Evolutionary conservation across 2,888 invertebrate species (phyloP).

Genomic region (Eristalinus sepulchralis): DNA sequence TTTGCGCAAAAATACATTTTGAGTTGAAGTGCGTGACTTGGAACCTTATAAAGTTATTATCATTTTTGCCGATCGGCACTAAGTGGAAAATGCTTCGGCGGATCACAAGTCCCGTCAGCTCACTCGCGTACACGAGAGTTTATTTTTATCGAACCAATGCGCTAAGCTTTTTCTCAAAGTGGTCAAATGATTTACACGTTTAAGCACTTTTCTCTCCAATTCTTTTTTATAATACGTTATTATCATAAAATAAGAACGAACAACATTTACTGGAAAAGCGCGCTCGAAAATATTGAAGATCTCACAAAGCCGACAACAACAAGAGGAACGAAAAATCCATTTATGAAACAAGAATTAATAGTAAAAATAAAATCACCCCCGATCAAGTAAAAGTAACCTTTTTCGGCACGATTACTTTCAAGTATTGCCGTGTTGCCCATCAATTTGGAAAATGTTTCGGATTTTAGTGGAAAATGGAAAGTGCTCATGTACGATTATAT

Average conservation of each 20-base stretch:
- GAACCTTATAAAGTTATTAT: conserved; percentile 22
- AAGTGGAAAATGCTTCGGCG: conserved; percentile 38
- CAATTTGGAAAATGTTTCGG: conserved; percentile 41
- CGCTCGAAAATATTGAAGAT: background rate
- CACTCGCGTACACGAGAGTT: conserved; percentile 39
- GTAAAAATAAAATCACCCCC: conserved; percentile 1
- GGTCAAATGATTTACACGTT: conserved; percentile 66
- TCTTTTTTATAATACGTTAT: background rate
- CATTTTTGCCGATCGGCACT: conserved; percentile 42
- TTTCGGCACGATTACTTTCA: background rate
- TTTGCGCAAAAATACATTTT: background rate
- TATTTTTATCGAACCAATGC: conserved; percentile 67
- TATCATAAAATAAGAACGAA: conserved; percentile 6
- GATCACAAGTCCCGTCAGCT: conserved; percentile 32
- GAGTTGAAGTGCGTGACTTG: background rate
- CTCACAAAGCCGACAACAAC: background rate
- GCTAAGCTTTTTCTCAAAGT: conserved; percentile 68
- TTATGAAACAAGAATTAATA: background rate
- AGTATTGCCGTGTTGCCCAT: conserved; percentile 13
- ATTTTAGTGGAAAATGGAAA: conserved; percentile 62
- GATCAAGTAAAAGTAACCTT: background rate
- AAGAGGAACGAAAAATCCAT: background rate
- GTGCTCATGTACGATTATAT: conserved; percentile 67
- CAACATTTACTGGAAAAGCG: background rate
- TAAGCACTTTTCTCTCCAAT: conserved; percentile 39